phyloP scores from a whole-genome alignment of 2,113 vertebrate genomes.

The Hippocampus mohnikei region DNA sequence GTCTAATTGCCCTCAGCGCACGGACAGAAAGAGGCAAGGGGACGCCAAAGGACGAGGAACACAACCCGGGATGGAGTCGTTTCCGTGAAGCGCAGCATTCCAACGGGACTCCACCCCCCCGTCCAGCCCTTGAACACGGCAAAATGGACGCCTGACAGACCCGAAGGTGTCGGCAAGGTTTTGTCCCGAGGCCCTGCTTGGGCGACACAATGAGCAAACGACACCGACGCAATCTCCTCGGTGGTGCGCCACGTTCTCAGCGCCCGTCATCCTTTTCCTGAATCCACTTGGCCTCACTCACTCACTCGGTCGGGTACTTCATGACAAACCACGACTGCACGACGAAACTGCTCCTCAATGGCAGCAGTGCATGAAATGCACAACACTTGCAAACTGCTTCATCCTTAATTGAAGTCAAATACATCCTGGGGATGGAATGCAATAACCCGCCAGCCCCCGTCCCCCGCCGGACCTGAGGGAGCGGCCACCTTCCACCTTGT shows the following conservation, averaged over 20 bases:
- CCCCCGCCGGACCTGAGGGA: conserved; percentile 12
- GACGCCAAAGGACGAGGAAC: background rate
- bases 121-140: conserved; percentile 45
- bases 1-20: background rate
- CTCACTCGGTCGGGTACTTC: too few species aligned
- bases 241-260: background rate
- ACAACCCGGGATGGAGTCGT: conserved; percentile 7
- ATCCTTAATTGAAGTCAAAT: conserved; percentile 57
- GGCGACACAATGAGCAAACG: conserved; percentile 25
- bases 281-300: too few species aligned
- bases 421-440: conserved; percentile 60
- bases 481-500: conserved; percentile 46
- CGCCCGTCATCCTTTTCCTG: too few species aligned
- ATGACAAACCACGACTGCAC: too few species aligned
- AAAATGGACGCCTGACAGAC: conserved; percentile 66
- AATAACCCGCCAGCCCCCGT: conserved; percentile 47
- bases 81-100: conserved; percentile 46
- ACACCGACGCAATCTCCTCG: background rate
- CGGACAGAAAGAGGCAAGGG: background rate
- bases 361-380: too few species aligned
- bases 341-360: too few species aligned
- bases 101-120: too few species aligned
- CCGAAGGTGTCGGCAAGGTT: conserved; percentile 65
- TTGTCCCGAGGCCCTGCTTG: conserved; percentile 44
- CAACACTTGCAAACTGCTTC: background rate